phyloP scores from a whole-genome alignment of 2,113 vertebrate genomes.

The Barbus barbus region DNA sequence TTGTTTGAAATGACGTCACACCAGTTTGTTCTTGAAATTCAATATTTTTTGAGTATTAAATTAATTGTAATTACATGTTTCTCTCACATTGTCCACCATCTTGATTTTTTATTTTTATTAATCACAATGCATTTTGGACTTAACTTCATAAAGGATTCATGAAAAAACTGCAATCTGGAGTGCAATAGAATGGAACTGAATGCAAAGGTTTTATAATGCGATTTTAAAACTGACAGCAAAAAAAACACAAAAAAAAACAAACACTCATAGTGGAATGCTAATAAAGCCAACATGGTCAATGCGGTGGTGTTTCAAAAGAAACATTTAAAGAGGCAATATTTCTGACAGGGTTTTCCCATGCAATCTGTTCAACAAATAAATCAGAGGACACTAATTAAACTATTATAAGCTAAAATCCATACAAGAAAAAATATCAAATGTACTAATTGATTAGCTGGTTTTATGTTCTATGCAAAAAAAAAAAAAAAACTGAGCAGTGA shows the following conservation, averaged over 20 bases:
- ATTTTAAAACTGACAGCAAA: neutral
- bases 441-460: neutral
- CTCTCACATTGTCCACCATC: neutral
- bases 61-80: neutral
- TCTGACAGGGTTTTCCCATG: too few relatives aligned
- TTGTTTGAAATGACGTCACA: too few relatives aligned
- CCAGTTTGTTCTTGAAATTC: too few relatives aligned
- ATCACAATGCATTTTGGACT: neutral
- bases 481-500: neutral
- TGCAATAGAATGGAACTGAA: neutral
- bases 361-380: too few relatives aligned
- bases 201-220: neutral
- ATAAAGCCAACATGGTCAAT: neutral
- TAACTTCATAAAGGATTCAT: neutral
- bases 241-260: neutral
- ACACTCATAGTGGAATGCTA: neutral
- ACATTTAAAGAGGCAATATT: too few relatives aligned
- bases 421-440: neutral
- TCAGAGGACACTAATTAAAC: too few relatives aligned
- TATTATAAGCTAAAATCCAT: neutral
- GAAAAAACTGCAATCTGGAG: neutral
- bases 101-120: neutral
- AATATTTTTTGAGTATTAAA: neutral
- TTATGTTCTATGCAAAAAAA: too few relatives aligned
- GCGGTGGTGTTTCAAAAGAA: too few relatives aligned